Evolutionary conservation across 2,797 vertebrate genomes (phyloP).

Genomic region (Hippopotamyrus pictus): DNA sequence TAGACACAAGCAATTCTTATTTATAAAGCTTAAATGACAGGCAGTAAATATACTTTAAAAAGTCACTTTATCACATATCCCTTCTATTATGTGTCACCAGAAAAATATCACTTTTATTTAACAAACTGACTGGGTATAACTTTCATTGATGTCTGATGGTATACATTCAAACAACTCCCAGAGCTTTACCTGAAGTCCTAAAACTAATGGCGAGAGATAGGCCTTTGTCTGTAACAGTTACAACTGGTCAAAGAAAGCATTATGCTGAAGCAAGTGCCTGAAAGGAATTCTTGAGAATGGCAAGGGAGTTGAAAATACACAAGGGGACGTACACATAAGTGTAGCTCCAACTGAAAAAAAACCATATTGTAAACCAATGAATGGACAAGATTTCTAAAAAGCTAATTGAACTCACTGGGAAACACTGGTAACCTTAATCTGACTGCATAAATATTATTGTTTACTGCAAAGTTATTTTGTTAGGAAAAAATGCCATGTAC

Average conservation of each 20-base stretch:
- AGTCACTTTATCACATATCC: not conserved
- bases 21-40: not conserved
- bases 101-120: not conserved
- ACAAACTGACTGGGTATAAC: not conserved
- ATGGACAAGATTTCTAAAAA: not conserved
- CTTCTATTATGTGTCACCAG: not conserved
- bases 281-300: not conserved
- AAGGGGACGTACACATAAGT: not conserved
- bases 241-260: not conserved
- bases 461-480: not conserved
- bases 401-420: not conserved
- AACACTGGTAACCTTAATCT: not conserved
- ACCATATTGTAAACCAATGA: not conserved
- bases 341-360: not conserved
- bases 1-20: not conserved
- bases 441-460: not conserved
- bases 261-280: not conserved
- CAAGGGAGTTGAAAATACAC: not conserved
- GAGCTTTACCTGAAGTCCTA: too few species aligned
- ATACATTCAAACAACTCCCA: not conserved
- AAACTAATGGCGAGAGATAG: not conserved
- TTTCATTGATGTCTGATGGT: not conserved
- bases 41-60: not conserved
- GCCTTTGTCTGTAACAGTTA: not conserved
- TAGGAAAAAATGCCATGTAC: not conserved